Percentiles rank a stretch among this genome's conserved stretches.
Conservation (phyloP, 2,113 vertebrate genomes). For the Oryzias melastigma region DNA sequence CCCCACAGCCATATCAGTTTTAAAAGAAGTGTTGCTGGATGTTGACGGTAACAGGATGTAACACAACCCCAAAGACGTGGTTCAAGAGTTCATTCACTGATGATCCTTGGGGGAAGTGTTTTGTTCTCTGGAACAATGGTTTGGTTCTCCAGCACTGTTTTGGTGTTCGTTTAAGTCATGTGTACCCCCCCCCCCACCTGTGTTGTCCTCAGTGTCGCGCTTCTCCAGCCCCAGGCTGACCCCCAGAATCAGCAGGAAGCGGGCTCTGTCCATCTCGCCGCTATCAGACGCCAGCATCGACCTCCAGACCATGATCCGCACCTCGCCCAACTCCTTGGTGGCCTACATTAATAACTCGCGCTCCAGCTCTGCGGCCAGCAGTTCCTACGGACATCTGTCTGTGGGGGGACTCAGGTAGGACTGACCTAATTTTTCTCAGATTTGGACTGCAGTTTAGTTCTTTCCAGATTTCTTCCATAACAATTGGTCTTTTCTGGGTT, state of each 20-base stretch:
- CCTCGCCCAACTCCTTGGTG: conserved; percentile 96
- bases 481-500: no score
- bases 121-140: neutral
- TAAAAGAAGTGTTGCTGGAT: no score
- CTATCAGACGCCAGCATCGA: conserved; percentile 97
- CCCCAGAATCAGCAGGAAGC: conserved; percentile 90
- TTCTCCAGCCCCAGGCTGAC: conserved; percentile 94
- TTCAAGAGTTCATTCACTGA: no score
- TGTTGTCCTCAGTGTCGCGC: conserved; percentile 82
- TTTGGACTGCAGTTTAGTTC: no score
- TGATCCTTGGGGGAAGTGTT: no score
- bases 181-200: neutral
- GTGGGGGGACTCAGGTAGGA: conserved; percentile 91
- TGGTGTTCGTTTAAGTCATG: neutral
- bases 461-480: no score
- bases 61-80: no score
- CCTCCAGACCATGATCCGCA: conserved; percentile 98
- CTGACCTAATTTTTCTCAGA: neutral
- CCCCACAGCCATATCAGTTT: no score
- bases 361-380: conserved; percentile 94
- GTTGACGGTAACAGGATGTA: no score
- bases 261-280: conserved; percentile 93
- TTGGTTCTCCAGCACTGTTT: neutral
- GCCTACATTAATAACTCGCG: conserved; percentile 98
- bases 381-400: conserved; percentile 95